Percentiles rank a stretch among this genome's conserved stretches.
Evolutionary conservation across 1,140 invertebrate species (phyloP).

Genomic region (Drepana arcuata): DNA sequence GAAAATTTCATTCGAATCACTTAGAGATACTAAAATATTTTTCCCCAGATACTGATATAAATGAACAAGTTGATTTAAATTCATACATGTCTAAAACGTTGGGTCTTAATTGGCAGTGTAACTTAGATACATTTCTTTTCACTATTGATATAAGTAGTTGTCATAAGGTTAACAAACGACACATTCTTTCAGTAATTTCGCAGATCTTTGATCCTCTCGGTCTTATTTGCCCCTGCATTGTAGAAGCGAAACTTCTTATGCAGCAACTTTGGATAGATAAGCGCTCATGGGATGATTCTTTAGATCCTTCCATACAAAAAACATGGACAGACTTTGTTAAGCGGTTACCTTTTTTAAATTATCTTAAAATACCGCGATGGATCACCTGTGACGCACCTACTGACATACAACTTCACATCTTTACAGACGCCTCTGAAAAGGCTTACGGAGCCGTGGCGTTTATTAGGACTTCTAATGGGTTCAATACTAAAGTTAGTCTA

Average conservation of each 20-base stretch:
- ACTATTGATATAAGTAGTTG: constrained; percentile 1
- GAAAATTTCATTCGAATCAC: constrained; percentile 6
- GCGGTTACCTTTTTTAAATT: constrained; percentile 7
- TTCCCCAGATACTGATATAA: neutral
- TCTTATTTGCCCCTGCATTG: constrained; percentile 10
- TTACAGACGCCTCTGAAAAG: constrained; percentile 14
- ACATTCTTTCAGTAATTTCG: constrained; percentile 12
- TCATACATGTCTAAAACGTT: constrained; percentile 6
- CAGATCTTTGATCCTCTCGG: constrained; percentile 20
- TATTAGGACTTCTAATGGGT: constrained; percentile 5
- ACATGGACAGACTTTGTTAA: constrained; percentile 8
- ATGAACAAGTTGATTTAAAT: constrained; percentile 2
- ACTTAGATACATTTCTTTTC: constrained; percentile 9
- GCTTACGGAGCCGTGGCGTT: constrained; percentile 17
- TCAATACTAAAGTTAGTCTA: constrained; percentile 4
- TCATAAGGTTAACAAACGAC: constrained; percentile 9
- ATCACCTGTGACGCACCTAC: constrained; percentile 3
- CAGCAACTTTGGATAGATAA: constrained; percentile 9
- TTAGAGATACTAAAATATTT: constrained; percentile 3
- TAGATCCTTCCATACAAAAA: constrained; percentile 1
- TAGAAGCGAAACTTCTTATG: constrained; percentile 13
- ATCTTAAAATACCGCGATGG: constrained; percentile 10
- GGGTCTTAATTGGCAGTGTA: constrained; percentile 11
- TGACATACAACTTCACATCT: constrained; percentile 10
- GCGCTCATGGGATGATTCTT: constrained; percentile 9